Base-by-base conservation (phyloP, 2,888 invertebrate genomes). In the Nycteola revayana region DNA sequence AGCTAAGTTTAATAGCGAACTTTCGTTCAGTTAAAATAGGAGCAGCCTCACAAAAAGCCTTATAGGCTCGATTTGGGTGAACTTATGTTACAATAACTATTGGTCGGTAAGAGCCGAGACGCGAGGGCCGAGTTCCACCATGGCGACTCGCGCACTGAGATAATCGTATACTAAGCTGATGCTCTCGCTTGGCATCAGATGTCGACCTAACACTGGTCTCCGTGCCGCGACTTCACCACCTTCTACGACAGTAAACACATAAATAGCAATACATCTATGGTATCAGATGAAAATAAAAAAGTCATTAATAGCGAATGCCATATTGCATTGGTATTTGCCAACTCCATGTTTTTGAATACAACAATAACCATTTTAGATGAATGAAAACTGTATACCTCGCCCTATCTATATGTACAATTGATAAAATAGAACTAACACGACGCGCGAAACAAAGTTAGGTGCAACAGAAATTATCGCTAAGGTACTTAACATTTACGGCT, bases 351-450 rank as follows among this genome's bases (percentile, higher is more conserved):
- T 69, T 70, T 63, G 74, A 61, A 76, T 80, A 78, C 69, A 83
- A 81, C 78, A 77, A 80, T 75, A 80, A 77, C 72, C 75, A 68
- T 75, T 66, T 68, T 68, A 64, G 65, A 71, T 56, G 66, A 75
- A 71, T 74, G 67, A 75, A 75, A 78, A 75, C 72, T 77, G 74
- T 75, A 71, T 71, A 79, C 79, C 78, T 82, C 80, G 71, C 71
- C 75, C 79, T 85, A 83, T 67, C 81, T 84, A 85, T 85, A 85
- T 85, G 69, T 86, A 86, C 86, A 86, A 75, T 77, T 73, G 66
- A 74, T 75, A 77, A 69, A 75, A 67, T 82, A 83, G 55, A 83
- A 75, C 75, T 78, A 81, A 84, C 75, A 76, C 78, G 75, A 78
- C 74, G 81, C 77, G 74, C 79, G 61, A 80, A 84, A 76, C 70